A percentile compares a stretch with the other conserved stretches of the same genome.
These are phyloP conservation scores for Pelodiscus sinensis DNA, from an alignment of 2,113 vertebrate species.

Conservation along the genomic window DNA sequence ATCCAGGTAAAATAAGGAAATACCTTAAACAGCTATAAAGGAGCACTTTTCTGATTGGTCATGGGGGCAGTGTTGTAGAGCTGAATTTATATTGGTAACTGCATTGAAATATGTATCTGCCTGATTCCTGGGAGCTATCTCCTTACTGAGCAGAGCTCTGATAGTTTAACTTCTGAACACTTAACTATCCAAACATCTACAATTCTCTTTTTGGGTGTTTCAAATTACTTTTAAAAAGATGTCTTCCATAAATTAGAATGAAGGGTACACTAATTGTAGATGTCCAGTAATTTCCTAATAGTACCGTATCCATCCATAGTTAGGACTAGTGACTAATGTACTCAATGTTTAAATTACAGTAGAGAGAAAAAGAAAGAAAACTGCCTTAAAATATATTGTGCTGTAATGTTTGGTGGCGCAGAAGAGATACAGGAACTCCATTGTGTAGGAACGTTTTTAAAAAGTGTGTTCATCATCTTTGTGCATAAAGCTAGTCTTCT, in stretches of 20 bases:
- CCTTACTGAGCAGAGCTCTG: fast-evolving
- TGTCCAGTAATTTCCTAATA: background rate
- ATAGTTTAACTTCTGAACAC: fast-evolving
- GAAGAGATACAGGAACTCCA: background rate
- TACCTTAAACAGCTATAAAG: background rate
- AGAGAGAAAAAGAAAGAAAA: background rate
- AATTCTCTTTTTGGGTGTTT: background rate
- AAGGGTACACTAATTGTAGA: background rate
- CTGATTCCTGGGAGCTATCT: background rate
- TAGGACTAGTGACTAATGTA: background rate
- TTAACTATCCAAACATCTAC: background rate
- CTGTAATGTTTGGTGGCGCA: background rate
- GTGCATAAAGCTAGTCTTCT: background rate
- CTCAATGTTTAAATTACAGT: background rate
- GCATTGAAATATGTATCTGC: background rate
- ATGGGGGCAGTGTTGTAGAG: background rate
- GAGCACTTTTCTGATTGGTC: background rate
- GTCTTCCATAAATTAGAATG: background rate
- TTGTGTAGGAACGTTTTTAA: background rate
- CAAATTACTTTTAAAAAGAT: background rate
- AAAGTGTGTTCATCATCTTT: background rate
- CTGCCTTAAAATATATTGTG: background rate
- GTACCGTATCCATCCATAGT: background rate
- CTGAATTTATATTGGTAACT: background rate
- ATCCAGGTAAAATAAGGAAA: background rate